phyloP scores from a whole-genome alignment of 2,113 vertebrate species.

The Otus sunia region DNA sequence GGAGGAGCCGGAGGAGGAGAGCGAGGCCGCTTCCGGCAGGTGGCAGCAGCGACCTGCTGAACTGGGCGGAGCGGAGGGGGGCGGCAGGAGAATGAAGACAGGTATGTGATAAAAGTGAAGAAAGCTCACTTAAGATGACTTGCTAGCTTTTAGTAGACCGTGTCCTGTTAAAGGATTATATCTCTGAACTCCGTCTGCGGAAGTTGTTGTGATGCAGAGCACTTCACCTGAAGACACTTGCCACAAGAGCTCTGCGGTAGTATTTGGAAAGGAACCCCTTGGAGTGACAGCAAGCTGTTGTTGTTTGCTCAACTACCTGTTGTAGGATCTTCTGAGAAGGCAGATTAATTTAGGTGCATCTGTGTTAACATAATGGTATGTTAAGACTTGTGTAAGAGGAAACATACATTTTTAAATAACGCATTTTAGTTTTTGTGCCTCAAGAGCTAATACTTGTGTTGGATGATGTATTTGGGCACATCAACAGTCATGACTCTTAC shows the following conservation, averaged over 20 bases:
- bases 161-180: not conserved
- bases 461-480: not conserved
- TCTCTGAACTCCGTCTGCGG: not conserved
- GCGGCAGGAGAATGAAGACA: not conserved
- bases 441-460: not conserved
- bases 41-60: not conserved
- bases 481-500: not conserved
- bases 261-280: not conserved
- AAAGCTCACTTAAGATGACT: not conserved
- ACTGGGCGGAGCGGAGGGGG: not conserved
- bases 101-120: not conserved
- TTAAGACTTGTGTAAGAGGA: not conserved
- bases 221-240: not conserved
- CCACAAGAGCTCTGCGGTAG: not conserved
- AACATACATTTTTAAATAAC: not conserved
- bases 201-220: not conserved
- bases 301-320: not conserved
- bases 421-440: rapidly evolving
- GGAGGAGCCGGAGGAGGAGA: not conserved
- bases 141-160: not conserved
- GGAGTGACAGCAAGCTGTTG: not conserved
- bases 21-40: not conserved
- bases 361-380: not conserved
- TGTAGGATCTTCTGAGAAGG: not conserved
- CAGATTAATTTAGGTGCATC: not conserved